phyloP scores from a whole-genome alignment of 2,113 vertebrate species.

The Sander lucioperca region DNA sequence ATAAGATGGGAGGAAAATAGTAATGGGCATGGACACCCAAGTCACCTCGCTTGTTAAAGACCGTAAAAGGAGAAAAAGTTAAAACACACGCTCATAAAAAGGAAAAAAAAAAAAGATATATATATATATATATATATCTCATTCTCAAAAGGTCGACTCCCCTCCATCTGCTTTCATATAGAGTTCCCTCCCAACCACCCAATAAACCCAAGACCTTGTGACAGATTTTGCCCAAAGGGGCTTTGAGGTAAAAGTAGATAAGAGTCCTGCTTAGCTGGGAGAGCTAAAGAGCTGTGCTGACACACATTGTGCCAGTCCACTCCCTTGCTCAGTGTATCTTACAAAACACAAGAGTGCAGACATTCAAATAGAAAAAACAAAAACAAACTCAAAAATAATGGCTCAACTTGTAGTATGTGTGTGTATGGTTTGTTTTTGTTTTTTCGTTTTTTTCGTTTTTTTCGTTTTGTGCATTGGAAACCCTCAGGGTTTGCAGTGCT shows the following conservation, averaged over 20 bases:
- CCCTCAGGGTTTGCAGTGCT: constrained; percentile 86
- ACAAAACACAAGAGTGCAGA: constrained; percentile 80
- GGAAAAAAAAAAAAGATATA: constrained; percentile 59
- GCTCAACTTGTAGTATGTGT: constrained; percentile 86
- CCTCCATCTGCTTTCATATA: constrained; percentile 61
- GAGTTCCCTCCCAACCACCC: constrained; percentile 71
- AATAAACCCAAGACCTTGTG: constrained; percentile 83
- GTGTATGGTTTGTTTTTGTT: constrained; percentile 64
- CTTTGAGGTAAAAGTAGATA: constrained; percentile 89
- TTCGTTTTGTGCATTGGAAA: constrained; percentile 85
- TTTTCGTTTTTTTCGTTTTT: neutral
- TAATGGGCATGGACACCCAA: constrained; percentile 84
- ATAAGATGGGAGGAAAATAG: constrained; percentile 79
- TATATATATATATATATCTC: constrained; percentile 67
- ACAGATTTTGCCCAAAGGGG: constrained; percentile 81
- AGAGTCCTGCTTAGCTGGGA: constrained; percentile 86
- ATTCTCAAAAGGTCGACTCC: constrained; percentile 77
- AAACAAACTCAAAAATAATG: constrained; percentile 85
- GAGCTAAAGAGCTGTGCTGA: constrained; percentile 83
- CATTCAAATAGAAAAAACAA: constrained; percentile 84
- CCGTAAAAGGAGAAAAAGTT: constrained; percentile 80
- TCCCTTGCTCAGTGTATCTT: constrained; percentile 84
- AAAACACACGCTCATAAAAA: constrained; percentile 83
- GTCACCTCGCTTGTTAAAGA: constrained; percentile 89
- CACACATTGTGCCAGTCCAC: constrained; percentile 65